Base-by-base conservation (phyloP, 2,888 invertebrate genomes). In the Tiphia femorata region DNA sequence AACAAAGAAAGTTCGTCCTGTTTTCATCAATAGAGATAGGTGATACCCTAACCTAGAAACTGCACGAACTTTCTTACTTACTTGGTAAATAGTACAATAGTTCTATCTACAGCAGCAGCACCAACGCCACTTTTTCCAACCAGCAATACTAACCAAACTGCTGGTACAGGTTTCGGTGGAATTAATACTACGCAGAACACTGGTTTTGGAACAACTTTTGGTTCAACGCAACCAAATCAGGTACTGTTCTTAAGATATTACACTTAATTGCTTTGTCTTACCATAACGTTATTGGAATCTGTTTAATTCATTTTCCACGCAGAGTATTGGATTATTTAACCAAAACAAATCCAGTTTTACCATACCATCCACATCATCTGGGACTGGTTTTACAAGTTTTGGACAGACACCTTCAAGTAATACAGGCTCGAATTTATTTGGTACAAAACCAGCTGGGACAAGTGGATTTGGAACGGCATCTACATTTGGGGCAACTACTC, bases 371-470 rank as follows among this genome's bases (percentile, higher is more conserved):
- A 75, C 82, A 1, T 79, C 70, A 49, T 77, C 86, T 2, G 73
- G 78, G 1, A 82, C 85, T 1, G 85, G 81, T 8, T 87, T 87
- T 67, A 48, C 70, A 27, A 68, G 82, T 1, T 86, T 86, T 61
- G 84, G 85, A 1, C 81, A 78, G 43, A 58, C 79, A 2, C 61
- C 79, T 2, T 67, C 76, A 14, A 64, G 55, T 17, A 70, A 60
- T 42, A 54, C 71, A 5, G 55, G 62, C 19, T 47, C 61, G 20
- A 41, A 47, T 12, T 52, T 75, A 1, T 89, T 90, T 65, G 85
- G 85, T 6, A 80, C 82, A 12, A 82, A 86, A 0, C 83, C 85
- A 19, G 82, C 84, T 0, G 70, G 84, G 5, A 78, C 84, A 1
- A 81, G 84, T 38, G 83, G 83, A 0, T 80, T 86, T 1, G 87